Percentiles rank a stretch among this genome's conserved stretches.
phyloP scores from a whole-genome alignment of 2,797 vertebrate species.

The Clarias fuscus region DNA sequence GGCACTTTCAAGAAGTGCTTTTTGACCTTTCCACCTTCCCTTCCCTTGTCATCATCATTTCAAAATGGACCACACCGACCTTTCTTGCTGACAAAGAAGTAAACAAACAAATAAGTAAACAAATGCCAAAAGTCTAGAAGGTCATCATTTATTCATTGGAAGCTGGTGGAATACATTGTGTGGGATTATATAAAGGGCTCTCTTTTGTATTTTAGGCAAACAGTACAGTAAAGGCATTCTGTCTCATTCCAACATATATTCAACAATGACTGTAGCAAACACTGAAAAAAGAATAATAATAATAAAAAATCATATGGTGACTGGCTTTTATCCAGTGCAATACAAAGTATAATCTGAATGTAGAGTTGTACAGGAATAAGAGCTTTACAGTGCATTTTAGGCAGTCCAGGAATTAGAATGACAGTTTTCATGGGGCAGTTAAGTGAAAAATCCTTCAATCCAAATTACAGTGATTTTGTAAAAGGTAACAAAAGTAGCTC shows the following conservation, averaged over 20 bases:
- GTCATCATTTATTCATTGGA: conserved; percentile 20
- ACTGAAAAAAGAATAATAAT: background rate
- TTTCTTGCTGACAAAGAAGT: background rate
- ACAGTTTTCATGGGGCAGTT: background rate
- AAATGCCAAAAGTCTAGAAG: background rate
- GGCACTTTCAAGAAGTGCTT: background rate
- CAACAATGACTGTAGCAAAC: background rate
- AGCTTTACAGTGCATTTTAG: background rate
- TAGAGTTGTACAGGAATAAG: background rate
- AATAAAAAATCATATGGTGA: background rate
- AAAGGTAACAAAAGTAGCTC: background rate
- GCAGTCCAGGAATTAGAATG: background rate
- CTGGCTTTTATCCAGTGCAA: background rate
- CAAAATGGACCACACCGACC: background rate
- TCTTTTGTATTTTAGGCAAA: conserved; percentile 1
- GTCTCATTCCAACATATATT: conserved; percentile 7
- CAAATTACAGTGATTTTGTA: background rate
- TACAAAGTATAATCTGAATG: background rate
- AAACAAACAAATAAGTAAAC: conserved; percentile 3
- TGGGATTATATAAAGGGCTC: conserved; percentile 3
- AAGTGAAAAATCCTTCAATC: background rate
- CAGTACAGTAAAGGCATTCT: conserved; percentile 8
- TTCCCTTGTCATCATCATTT: background rate
- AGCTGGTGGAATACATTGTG: conserved; percentile 19
- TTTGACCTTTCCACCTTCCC: background rate